These are phyloP conservation scores for Zapus hudsonius DNA, from an alignment of 2,113 vertebrate species.

Conservation along the genomic window DNA sequence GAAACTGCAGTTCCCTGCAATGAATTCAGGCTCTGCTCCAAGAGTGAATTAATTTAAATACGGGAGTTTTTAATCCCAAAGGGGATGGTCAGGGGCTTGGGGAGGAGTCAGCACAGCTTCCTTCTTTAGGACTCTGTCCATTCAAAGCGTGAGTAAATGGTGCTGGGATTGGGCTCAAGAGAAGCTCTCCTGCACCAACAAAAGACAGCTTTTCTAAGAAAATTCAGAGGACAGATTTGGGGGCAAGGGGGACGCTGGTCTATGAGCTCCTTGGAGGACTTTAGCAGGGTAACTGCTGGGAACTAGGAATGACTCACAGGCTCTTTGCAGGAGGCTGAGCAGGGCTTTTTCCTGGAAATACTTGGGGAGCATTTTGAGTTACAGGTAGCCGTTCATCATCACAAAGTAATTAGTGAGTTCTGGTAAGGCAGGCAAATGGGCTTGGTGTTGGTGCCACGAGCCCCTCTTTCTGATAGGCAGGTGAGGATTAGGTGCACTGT, in stretches of 20 bases:
- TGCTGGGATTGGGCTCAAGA: neutral
- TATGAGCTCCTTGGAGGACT: conserved; percentile 1
- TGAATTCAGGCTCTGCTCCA: neutral
- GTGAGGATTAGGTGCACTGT: neutral
- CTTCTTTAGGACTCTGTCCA: neutral
- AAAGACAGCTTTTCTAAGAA: neutral
- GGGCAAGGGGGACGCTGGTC: neutral
- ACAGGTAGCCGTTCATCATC: neutral
- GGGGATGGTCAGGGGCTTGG: neutral
- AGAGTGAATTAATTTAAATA: neutral
- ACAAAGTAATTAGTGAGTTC: neutral
- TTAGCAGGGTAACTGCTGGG: neutral
- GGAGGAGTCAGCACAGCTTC: neutral
- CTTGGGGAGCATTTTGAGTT: neutral
- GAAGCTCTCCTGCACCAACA: neutral
- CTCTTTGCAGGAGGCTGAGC: conserved; percentile 19
- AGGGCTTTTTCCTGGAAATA: conserved; percentile 49
- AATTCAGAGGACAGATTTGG: neutral
- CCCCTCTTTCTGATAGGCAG: neutral
- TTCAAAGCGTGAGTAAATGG: neutral
- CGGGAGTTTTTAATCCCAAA: neutral
- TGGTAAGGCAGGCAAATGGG: neutral
- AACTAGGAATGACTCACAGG: neutral
- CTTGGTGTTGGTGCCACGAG: neutral
- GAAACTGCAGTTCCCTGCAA: neutral